These are phyloP conservation scores for Pegoplata infirma DNA, from an alignment of 2,888 invertebrate species.

Conservation along the genomic window DNA sequence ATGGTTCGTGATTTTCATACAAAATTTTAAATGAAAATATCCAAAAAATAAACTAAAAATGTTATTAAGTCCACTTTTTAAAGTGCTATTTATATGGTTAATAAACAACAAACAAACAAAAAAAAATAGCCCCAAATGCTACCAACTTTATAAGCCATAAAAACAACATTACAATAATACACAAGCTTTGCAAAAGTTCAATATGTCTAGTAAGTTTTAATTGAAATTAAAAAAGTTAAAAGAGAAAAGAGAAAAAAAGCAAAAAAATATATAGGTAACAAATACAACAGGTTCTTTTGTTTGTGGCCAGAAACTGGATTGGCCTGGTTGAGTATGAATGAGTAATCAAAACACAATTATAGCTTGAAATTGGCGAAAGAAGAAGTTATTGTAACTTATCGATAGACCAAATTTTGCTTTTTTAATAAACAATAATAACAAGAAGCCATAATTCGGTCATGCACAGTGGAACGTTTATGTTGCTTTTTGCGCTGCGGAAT, in stretches of 20 bases:
- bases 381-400: neutral
- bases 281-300: conserved; percentile 28
- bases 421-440: neutral
- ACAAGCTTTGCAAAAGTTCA: conserved; percentile 12
- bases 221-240: neutral
- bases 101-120: conserved; percentile 30
- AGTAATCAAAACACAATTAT: neutral
- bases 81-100: conserved; percentile 25
- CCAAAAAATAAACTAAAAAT: conserved; percentile 30
- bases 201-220: conserved; percentile 47
- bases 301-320: neutral
- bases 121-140: neutral
- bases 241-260: neutral
- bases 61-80: conserved; percentile 24
- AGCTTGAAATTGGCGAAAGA: neutral
- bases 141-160: neutral
- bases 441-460: neutral
- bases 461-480: neutral
- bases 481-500: too few relatives aligned
- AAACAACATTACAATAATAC: neutral
- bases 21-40: conserved; percentile 44
- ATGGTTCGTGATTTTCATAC: conserved; percentile 59
- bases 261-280: neutral
- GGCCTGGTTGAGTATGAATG: neutral
- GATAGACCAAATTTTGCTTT: neutral